Conservation (phyloP, 2,888 invertebrate species). For the Stomorhina lunata region DNA sequence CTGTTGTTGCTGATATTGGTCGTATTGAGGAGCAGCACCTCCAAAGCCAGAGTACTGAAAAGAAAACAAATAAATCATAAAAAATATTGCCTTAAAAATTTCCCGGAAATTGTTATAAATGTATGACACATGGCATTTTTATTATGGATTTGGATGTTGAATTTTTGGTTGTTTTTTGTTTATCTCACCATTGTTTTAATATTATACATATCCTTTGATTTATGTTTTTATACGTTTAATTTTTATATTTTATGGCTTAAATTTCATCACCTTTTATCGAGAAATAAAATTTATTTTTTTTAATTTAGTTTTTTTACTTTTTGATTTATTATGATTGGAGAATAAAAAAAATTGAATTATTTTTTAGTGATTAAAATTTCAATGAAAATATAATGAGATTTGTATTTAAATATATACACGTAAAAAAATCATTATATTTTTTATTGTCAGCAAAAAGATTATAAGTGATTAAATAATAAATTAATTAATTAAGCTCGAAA, state of each 20-base stretch:
- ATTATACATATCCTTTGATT: slow-evolving; percentile 33
- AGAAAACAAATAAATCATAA: not conserved
- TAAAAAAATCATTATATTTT: too few species aligned
- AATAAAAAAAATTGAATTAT: not conserved
- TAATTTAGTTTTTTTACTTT: not conserved
- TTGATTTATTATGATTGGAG: not conserved
- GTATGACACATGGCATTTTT: too few species aligned
- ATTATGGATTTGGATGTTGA: not conserved
- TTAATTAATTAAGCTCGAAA: too few species aligned
- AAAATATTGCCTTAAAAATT: not conserved
- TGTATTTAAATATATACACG: too few species aligned
- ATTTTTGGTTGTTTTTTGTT: not conserved
- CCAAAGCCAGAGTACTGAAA: slow-evolving; percentile 59
- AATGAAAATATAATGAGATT: not conserved
- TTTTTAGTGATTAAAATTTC: slow-evolving; percentile 5
- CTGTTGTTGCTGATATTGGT: slow-evolving; percentile 52
- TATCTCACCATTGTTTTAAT: not conserved
- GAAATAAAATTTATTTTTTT: too few species aligned
- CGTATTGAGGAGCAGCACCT: slow-evolving; percentile 31
- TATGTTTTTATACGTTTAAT: slow-evolving; percentile 3
- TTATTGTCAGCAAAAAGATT: too few species aligned
- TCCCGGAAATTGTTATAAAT: not conserved
- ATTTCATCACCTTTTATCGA: too few species aligned
- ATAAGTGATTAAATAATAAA: too few species aligned
- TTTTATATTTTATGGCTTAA: not conserved